Conservation (phyloP, 2,888 invertebrate species). For the Nymphalis polychloros region DNA sequence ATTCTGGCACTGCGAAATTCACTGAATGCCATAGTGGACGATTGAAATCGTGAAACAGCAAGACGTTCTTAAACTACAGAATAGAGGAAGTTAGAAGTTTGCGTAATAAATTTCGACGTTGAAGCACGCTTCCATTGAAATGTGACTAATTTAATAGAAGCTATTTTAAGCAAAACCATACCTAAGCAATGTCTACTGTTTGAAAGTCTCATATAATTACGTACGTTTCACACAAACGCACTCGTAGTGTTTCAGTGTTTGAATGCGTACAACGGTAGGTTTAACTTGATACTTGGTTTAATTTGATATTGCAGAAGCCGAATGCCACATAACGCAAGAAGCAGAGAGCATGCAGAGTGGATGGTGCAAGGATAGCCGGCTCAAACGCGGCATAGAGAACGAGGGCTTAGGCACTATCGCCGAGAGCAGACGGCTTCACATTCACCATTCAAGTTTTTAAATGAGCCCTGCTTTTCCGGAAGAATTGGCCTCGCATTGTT, state of each 20-base stretch:
- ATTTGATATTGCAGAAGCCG: conserved; percentile 32
- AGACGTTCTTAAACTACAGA: conserved; percentile 27
- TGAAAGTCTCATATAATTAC: conserved; percentile 8
- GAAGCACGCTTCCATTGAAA: conserved; percentile 21
- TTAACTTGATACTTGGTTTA: conserved; percentile 36
- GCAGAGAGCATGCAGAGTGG: conserved; percentile 44
- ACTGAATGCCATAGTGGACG: conserved; percentile 41
- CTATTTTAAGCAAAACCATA: conserved; percentile 1
- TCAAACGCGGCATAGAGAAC: conserved; percentile 42
- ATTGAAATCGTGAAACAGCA: conserved; percentile 39
- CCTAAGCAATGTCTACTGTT: conserved; percentile 3
- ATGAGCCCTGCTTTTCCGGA: conserved; percentile 35
- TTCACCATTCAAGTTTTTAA: conserved; percentile 37
- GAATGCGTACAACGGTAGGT: conserved; percentile 30
- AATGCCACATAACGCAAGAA: conserved; percentile 35
- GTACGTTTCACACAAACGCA: conserved; percentile 20
- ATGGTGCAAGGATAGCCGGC: conserved; percentile 46
- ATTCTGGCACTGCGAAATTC: conserved; percentile 41
- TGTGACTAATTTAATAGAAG: conserved; percentile 12
- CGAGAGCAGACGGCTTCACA: conserved; percentile 45
- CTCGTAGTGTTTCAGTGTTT: conserved; percentile 24
- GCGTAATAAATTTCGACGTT: conserved; percentile 15
- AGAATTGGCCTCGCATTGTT: conserved; percentile 32
- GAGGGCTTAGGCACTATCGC: conserved; percentile 57
- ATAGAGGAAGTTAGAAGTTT: conserved; percentile 24